Evolutionary conservation across 2,888 invertebrate genomes (phyloP), one percentile per base, ranked within the genome.

Genomic region (Cactoblastis cactorum): DNA sequence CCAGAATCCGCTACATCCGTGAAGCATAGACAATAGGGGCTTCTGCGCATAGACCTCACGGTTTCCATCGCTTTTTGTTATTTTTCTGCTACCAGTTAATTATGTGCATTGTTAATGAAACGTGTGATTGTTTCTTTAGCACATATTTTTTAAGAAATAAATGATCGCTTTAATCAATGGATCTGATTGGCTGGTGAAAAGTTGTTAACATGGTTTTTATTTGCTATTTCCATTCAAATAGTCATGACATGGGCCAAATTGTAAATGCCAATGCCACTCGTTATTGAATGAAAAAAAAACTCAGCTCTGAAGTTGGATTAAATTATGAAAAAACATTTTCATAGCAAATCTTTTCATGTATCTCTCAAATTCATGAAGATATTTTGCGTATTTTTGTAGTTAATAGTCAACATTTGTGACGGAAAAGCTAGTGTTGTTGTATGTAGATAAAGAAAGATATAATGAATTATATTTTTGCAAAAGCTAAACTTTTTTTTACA

Each of bases 1-100:
- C 11, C 18, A 18, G 41, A 41, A 49, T 41, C 49, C 41, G 49
- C 18, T 41, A 49, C 49, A 49, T 49, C 49, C 49, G 41, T 28
- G 32, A 32, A 14, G 18, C 39, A 11, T 12, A 39, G 19, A 39
- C 49, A 49, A 41, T 39, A 39, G 17, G 18, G 14, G 17, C 15
- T 35, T 12, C 17, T 48, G 5, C 18, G 37, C 17, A 6, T 17
- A 32, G 15, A 15, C 17, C 11, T 11, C 24, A 24, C 17, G n/a
- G 35, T 48, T 43, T 32, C 15, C 34, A 35, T 18, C 19, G 8
- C 19, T 19, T 34, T 46, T 6, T 34, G 46, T 12, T n/a, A 18
- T 28, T 43, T 43, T 43, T 22, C 17, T 14, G 17, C 15, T 14
- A 18, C 12, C n/a, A n/a, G 28, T 28, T 28, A 28, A 43, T 22